Evolutionary conservation across 64 coral and sea anemone genomes (phyloP), one percentile per base, ranked within the genome.

Genomic region (Stichodactyla mertensii): DNA sequence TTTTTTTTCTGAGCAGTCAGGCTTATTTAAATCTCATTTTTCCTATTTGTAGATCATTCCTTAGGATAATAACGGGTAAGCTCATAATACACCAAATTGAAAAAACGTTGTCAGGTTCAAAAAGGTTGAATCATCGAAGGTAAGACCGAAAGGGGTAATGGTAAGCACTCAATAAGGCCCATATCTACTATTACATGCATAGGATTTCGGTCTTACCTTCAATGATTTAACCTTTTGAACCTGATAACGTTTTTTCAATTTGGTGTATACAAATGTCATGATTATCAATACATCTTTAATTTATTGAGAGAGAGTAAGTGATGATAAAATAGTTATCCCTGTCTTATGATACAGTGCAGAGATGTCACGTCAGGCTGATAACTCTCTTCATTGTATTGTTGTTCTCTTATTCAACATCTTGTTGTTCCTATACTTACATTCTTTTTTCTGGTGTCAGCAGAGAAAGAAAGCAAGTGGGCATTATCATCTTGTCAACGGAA

Each of bases 281-380:
- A 74, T 74, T 4, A 11, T 31, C 0, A 74, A 19, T 74, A 31
- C 3, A 4, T 45, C 36, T 2, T 45, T 45, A 45, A 45, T 45
- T 45, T 45, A 10, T 74, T n/a, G 4, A 0, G 24, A 74, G 69
- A n/a, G n/a, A 81, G 62, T 66, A n/a, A 81, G 54, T 81, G 78
- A 81, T 81, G 78, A 81, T 81, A 81, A 4, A 81, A 54, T 53
- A 81, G 78, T 81, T 81, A 81, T 81, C 78, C 78, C 78, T 81
- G 78, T 81, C 78, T 81, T 52, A 81, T 20, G 1, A 81, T 11
- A 79, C 51, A 9, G n/a, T 81, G 78, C 19, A 22, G 78, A 81
- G 36, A 81, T 74, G 77, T 81, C 78, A 81, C 78, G 78, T 81
- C 78, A 81, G 78, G 16, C 78, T 81, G 78, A 81, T 53, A 8